Evolutionary conservation across 2,797 vertebrate species (phyloP).

Genomic region (Bradypodion ventrale): DNA sequence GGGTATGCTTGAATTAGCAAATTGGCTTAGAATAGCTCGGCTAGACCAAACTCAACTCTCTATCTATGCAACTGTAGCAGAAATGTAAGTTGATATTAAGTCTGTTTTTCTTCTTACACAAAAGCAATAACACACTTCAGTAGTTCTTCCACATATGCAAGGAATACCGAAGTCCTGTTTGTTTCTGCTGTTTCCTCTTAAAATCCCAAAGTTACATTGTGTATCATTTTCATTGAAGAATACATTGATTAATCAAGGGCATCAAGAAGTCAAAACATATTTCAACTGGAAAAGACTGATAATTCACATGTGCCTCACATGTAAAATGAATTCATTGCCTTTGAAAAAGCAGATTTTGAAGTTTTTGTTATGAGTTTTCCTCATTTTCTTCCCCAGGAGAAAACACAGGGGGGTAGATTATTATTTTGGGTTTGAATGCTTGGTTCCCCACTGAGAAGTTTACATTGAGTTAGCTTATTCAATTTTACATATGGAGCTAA

Average conservation of each 20-base stretch:
- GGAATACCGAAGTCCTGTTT: too few species aligned
- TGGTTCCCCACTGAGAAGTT: not conserved
- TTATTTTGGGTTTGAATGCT: not conserved
- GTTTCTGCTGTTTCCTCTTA: not conserved
- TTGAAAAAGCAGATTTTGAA: not conserved
- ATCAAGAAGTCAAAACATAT: not conserved
- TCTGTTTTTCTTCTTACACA: not conserved
- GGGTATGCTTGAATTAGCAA: not conserved
- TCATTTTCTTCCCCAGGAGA: not conserved
- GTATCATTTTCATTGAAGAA: not conserved
- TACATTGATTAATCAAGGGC: not conserved
- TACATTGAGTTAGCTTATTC: not conserved
- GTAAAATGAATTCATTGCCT: not conserved
- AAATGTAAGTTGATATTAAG: not conserved
- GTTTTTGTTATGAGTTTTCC: not conserved
- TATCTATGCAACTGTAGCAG: too few species aligned
- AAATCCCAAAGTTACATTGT: not conserved
- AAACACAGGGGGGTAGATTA: not conserved
- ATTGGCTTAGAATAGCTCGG: not conserved
- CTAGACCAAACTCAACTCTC: not conserved
- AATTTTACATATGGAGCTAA: not conserved
- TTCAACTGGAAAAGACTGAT: not conserved
- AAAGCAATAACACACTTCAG: not conserved
- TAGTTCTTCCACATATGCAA: not conserved
- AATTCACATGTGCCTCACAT: not conserved